A percentile compares a stretch with the other conserved stretches of the same genome.
Evolutionary conservation across 2,113 vertebrate species (phyloP).

Genomic region (Hydrochoerus hydrochaeris): DNA sequence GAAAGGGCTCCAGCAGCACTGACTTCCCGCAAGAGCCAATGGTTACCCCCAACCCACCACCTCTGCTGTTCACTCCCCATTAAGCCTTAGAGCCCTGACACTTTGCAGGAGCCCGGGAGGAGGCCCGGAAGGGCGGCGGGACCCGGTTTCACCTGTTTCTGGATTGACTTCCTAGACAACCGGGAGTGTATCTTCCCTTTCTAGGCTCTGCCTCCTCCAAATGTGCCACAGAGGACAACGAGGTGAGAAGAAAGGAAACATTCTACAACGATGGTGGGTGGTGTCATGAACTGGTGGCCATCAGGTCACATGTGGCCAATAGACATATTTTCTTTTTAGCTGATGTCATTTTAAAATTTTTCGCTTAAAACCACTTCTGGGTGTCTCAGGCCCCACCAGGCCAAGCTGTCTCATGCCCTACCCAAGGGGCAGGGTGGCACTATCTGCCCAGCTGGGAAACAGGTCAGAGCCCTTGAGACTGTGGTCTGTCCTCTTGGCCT

Average conservation of each 20-base stretch:
- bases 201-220: not conserved
- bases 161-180: not conserved
- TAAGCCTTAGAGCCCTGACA: not conserved
- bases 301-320: not conserved
- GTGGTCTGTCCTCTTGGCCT: not conserved
- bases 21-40: not conserved
- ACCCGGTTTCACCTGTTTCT: not conserved
- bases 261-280: not conserved
- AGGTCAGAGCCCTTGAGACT: not conserved
- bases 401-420: not conserved
- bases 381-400: rapidly evolving
- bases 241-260: not conserved
- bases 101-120: not conserved
- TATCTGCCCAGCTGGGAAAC: not conserved
- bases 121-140: rapidly evolving
- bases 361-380: not conserved
- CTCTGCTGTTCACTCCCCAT: rapidly evolving
- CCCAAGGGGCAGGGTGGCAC: rapidly evolving
- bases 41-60: not conserved
- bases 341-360: not conserved
- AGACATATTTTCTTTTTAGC: not conserved
- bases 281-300: not conserved
- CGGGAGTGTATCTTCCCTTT: not conserved
- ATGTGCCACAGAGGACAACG: not conserved
- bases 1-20: not conserved